Evolutionary conservation across 2,888 invertebrate genomes (phyloP), one percentile per base, ranked within the genome.

Genomic region (Troides aeacus): DNA sequence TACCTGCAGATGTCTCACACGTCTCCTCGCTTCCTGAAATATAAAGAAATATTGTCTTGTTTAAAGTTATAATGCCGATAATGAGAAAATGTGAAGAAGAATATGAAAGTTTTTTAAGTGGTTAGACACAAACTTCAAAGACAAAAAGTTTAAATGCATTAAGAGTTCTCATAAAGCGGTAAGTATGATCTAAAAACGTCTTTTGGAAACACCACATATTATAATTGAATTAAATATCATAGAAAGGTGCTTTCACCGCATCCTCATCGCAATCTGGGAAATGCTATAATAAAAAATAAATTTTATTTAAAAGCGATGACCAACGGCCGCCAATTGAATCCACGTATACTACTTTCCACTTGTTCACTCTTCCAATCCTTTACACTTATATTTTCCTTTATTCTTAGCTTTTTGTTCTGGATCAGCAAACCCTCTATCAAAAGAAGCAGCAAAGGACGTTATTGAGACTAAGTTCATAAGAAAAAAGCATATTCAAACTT

Each of bases 161-260:
- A 46, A 39, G 7, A 18, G 58, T 58, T 66, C 50, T 61, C 69
- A 70, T 71, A 74, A 74, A 73, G 75, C 75, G 74, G 69, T 74
- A 72, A 75, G 74, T 75, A 69, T 63, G 69, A 72, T 72, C 69
- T 68, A 61, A 63, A 69, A 71, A 68, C 68, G 71, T 63, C 50
- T 46, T 57, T 57, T 53, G 64, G 67, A 67, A 64, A 57, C 60
- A 56, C 30, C 73, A 71, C 73, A 72, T 68, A 72, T 73, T 73
- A 69, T 72, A 69, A 70, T 73, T 65, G 66, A 75, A 77, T 76
- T 75, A 75, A 76, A 73, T 60, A 73, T 66, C 61, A 70, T 74
- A 76, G 77, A 78, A 77, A 78, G 75, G 73, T 62, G 36, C 83
- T 83, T 83, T 83, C 83, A 77, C 82, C 64, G 59, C 62, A 56